Evolutionary conservation across 2,888 invertebrate species (phyloP), one percentile per base, ranked within the genome.

Genomic region (Scaeva pyrastri): DNA sequence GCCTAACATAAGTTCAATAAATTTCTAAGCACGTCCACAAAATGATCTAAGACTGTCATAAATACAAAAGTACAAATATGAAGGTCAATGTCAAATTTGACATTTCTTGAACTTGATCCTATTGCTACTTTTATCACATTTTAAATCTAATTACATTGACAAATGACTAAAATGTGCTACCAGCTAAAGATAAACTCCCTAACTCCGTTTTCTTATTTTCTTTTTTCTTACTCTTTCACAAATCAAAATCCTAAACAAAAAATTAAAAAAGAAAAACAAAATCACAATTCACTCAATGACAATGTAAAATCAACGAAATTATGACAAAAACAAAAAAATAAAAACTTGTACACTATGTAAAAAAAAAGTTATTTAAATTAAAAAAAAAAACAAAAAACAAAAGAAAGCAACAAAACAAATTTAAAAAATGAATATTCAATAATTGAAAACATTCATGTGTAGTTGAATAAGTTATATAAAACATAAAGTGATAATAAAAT

Each of bases 281-380:
- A 26, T 68, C 80, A 72, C 72, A 80, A 66, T 60, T 73, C 85
- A 86, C 81, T 77, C 77, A 77, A 86, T 86, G 86, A 86, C 85
- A 86, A 86, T 86, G 86, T 82, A 78, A 86, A 86, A 82, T 86
- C 86, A 86, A 78, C 81, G 82, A 86, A 86, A 86, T 77, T 66
- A 86, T 82, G 70, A 48, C 82, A 82, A 74, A 60, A 80, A 43
- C 23, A 48, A 62, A 31, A 11, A 48, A 31, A 41, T 43, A 73
- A 43, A 52, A 52, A 52, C 50, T 39, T 68, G 68, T 68, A 60
- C 36, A 55, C 68, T 70, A 84, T 84, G 86, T 73, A 82, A 86
- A 70, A 70, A 58, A 56, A 58, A 50, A 41, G 10, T 26, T 73
- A 68, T 43, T 48, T 70, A 66, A 78, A 70, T 43, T 36, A 19